A percentile compares a stretch with the other conserved stretches of the same genome.
Conservation (phyloP, 2,113 vertebrate species). For the Eulemur rufifrons region DNA sequence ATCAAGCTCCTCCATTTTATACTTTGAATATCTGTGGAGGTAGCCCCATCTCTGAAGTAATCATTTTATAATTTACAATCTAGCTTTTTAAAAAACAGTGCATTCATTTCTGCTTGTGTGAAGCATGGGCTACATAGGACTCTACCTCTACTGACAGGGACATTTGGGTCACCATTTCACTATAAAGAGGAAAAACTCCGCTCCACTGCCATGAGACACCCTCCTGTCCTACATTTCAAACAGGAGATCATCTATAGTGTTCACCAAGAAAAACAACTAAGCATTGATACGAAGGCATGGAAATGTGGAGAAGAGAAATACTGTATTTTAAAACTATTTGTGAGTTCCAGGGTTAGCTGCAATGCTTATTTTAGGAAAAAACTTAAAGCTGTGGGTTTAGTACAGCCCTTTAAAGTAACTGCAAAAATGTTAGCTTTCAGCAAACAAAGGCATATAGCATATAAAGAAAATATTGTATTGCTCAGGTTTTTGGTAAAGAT, state of each 20-base stretch:
- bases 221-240: neutral
- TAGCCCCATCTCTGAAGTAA: neutral
- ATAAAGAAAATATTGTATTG: slow-evolving; percentile 72
- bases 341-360: slow-evolving; percentile 22
- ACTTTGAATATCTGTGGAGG: slow-evolving; percentile 7
- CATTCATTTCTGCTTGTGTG: neutral
- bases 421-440: slow-evolving; percentile 61
- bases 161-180: slow-evolving; percentile 40
- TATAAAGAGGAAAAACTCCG: neutral
- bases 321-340: neutral
- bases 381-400: slow-evolving; percentile 63
- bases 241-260: neutral
- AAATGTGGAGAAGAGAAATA: slow-evolving; percentile 58
- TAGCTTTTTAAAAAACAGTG: slow-evolving; percentile 39
- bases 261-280: slow-evolving; percentile 30
- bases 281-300: slow-evolving; percentile 30
- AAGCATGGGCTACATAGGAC: neutral
- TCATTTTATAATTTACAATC: neutral
- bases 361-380: slow-evolving; percentile 52
- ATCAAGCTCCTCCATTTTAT: slow-evolving; percentile 46
- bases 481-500: slow-evolving; percentile 68
- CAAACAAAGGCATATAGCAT: slow-evolving; percentile 68
- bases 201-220: neutral
- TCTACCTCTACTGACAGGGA: slow-evolving; percentile 22
- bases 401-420: slow-evolving; percentile 70